Base-by-base conservation (phyloP, 2,113 vertebrate species). In the Anarrhichthys ocellatus region DNA sequence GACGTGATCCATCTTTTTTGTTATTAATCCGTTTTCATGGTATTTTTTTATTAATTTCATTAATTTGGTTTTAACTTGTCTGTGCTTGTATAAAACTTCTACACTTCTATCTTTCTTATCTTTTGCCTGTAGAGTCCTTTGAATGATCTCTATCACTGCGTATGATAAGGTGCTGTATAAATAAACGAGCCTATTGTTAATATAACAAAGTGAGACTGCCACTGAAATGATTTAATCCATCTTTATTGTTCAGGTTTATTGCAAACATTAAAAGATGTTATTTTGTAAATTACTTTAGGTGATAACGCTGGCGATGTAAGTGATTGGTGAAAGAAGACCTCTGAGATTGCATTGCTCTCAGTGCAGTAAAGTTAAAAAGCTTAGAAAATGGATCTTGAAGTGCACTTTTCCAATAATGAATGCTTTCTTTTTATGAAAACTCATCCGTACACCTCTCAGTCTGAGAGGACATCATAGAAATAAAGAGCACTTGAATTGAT, bases 401-500 rank as follows among this genome's bases (percentile, higher is more conserved):
- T 24, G 20, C 0, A 48, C 54, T 42, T 78, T 71, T 73, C 64
- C 59, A 27, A 27, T 18, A 10, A 11, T 36, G 14, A 71, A n/a
- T 18, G 1, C 1, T 9, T 50, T 59, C 22, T 68, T 13, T 63
- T 36, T 6, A 50, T n/a, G 14, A 40, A 69, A 78, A 62, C 22
- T 1, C 74, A 76, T 72, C 50, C 8, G 50, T 36, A 24, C 36
- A 59, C 2, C 40, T 62, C 22, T 54, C 63, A 15, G 22, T 27
- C 38, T 27, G 50, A 74, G 54, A 88, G 32, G 5, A 73, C 56
- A 56, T 56, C 32, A 14, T n/a, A 27, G 42, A 56, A 61, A 81
- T 59, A 69, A 83, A 83, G 64, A 52, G 61, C 68, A 22, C 69
- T 78, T 5, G 34, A 68, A 36, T 4, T 81, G 81, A 83, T 76